phyloP scores from a whole-genome alignment of 2,113 vertebrate species.

The Oryzias woworae region DNA sequence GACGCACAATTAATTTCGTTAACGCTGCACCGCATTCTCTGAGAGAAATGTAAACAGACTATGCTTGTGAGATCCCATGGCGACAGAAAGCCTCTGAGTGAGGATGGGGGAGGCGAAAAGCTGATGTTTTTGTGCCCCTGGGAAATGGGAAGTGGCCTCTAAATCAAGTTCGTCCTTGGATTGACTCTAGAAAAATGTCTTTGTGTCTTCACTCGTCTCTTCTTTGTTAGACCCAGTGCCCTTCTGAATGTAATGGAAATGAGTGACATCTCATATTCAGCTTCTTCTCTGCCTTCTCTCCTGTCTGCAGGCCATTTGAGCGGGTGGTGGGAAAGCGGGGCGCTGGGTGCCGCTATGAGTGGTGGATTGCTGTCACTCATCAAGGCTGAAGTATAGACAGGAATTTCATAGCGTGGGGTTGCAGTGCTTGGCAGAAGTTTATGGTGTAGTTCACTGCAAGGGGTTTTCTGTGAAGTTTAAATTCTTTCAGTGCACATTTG shows the following conservation, averaged over 20 bases:
- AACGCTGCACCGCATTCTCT: conserved; percentile 7
- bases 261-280: conserved; percentile 18
- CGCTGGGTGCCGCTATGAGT: conserved; percentile 4
- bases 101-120: conserved; percentile 3
- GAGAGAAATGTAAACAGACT: conserved; percentile 17
- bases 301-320: conserved; percentile 25
- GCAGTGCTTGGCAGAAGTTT: not conserved
- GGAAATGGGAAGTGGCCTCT: conserved; percentile 38
- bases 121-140: conserved; percentile 22
- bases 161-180: conserved; percentile 43
- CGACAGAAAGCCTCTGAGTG: not conserved
- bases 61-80: conserved; percentile 23
- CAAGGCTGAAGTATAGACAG: conserved; percentile 44
- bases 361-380: conserved; percentile 47
- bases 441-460: not conserved
- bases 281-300: conserved; percentile 11
- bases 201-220: conserved; percentile 4
- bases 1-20: conserved; percentile 14
- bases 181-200: conserved; percentile 21
- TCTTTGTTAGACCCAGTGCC: conserved; percentile 6
- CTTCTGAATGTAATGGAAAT: conserved; percentile 5
- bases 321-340: conserved; percentile 14
- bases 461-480: too few species aligned
- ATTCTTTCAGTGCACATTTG: too few species aligned
- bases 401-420: conserved; percentile 9